A percentile compares a stretch with the other conserved stretches of the same genome.
phyloP scores from a whole-genome alignment of 2,113 vertebrate genomes.

The Cromileptes altivelis region DNA sequence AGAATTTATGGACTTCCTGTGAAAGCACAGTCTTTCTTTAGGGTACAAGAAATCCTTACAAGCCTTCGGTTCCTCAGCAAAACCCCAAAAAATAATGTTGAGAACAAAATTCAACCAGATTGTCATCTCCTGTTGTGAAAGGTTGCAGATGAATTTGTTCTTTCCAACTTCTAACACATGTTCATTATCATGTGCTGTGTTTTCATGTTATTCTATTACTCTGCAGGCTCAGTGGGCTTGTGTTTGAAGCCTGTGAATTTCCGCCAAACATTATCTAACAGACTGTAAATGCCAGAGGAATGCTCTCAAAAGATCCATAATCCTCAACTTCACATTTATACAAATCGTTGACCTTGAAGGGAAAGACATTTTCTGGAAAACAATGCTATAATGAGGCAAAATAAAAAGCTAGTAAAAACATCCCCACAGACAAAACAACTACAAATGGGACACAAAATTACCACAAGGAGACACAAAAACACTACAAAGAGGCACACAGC shows the following conservation, averaged over 20 bases:
- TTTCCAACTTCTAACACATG: neutral
- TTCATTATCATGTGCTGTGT: neutral
- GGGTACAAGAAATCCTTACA: neutral
- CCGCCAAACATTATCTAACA: slow-evolving; percentile 11
- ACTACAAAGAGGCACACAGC: too few relatives aligned
- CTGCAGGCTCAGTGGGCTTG: neutral
- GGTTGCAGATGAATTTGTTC: neutral
- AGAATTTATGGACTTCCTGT: slow-evolving; percentile 33
- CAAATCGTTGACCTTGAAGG: neutral
- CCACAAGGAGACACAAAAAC: too few relatives aligned
- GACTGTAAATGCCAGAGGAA: slow-evolving; percentile 28
- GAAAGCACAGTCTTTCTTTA: neutral
- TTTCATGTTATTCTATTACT: neutral
- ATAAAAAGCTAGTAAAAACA: slow-evolving; percentile 16
- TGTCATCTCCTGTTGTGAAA: slow-evolving; percentile 60
- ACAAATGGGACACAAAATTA: too few relatives aligned
- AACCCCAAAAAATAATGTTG: too few relatives aligned
- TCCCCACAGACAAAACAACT: too few relatives aligned
- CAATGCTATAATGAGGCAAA: slow-evolving; percentile 8
- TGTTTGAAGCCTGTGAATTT: slow-evolving; percentile 18
- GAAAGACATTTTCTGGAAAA: slow-evolving; percentile 15
- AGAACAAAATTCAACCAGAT: neutral
- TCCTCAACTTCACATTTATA: slow-evolving; percentile 12
- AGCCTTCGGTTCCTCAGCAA: too few relatives aligned
- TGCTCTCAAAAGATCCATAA: slow-evolving; percentile 35